phyloP scores from a whole-genome alignment of 2,113 vertebrate species.

The Myiozetetes cayanensis region DNA sequence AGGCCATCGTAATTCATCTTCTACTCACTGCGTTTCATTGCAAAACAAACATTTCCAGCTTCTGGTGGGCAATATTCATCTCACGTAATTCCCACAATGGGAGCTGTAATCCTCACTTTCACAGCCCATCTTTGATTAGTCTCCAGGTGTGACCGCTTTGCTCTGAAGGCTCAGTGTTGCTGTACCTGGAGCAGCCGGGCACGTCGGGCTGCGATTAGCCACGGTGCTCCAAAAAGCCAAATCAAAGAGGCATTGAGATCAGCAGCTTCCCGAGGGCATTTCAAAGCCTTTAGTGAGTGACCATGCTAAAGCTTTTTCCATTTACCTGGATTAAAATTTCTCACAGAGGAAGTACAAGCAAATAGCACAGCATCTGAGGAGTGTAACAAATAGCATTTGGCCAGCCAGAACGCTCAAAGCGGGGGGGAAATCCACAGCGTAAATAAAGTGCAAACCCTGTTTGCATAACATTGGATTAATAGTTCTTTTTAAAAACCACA shows the following conservation, averaged over 20 bases:
- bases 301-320: slow-evolving; percentile 44
- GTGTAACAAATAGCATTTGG: slow-evolving; percentile 15
- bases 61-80: background rate
- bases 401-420: background rate
- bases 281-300: slow-evolving; percentile 28
- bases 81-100: background rate
- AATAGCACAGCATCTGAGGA: background rate
- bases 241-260: background rate
- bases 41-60: background rate
- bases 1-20: background rate
- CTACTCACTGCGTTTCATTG: background rate
- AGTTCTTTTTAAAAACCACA: slow-evolving; percentile 16
- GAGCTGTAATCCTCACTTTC: slow-evolving; percentile 42
- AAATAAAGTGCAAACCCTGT: slow-evolving; percentile 15
- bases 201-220: slow-evolving; percentile 39
- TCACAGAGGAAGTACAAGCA: slow-evolving; percentile 32
- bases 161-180: background rate
- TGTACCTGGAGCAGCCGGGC: slow-evolving; percentile 11
- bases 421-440: background rate
- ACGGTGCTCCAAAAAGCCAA: slow-evolving; percentile 5
- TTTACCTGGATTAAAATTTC: slow-evolving; percentile 61
- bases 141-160: slow-evolving; percentile 32
- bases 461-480: slow-evolving; percentile 49
- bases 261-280: background rate
- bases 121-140: slow-evolving; percentile 26